Base-by-base conservation (phyloP, 1,140 invertebrate species). In the Diachasma alloeum region DNA sequence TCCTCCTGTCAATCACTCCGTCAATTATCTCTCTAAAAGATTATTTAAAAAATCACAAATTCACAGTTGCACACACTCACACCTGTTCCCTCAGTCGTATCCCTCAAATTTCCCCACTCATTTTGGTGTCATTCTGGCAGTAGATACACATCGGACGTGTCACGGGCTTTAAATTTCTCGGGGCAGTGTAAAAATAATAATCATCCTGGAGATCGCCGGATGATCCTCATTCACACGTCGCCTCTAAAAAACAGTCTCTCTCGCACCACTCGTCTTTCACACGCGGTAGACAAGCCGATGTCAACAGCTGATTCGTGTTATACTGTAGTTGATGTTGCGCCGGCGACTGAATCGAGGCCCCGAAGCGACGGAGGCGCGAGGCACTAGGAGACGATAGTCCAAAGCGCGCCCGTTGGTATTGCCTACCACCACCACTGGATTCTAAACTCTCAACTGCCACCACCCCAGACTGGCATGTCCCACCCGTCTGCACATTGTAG, bases 341-440 rank as follows among this genome's bases (percentile, higher is more conserved):
- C 48, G 31, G 53, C 56, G 31, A 74, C 72, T 74, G 72, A 74
- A n/a, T 48, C 19, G 48, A n/a, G 44, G 4, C 44, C 37, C 59
- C 19, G 48, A 26, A 63, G 46, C 24, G 70, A 46, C 42, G 42
- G 24, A 42, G 24, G 15, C 70, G 39, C 24, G 6, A 11, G 15
- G n/a, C 26, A 31, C 39, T 46, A 74, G 48, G 53, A 63, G 72
- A 66, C 26, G 17, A 53, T 74, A 74, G 72, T 37, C 56, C 56
- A 74, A 42, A 17, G 53, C 53, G n/a, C 26, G 24, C 19, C 10
- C 17, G 53, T n/a, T 36, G 39, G 17, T 66, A 42, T 42, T 37
- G 13, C 22, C 22, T 72, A 53, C 59, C 59, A 42, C 56, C 48
- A 39, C 72, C 72, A 56, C 72, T 15, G 9, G 48, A 3, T 4